Evolutionary conservation across 2,113 vertebrate genomes (phyloP), one percentile per base, ranked within the genome.

Genomic region (Scomber scombrus): DNA sequence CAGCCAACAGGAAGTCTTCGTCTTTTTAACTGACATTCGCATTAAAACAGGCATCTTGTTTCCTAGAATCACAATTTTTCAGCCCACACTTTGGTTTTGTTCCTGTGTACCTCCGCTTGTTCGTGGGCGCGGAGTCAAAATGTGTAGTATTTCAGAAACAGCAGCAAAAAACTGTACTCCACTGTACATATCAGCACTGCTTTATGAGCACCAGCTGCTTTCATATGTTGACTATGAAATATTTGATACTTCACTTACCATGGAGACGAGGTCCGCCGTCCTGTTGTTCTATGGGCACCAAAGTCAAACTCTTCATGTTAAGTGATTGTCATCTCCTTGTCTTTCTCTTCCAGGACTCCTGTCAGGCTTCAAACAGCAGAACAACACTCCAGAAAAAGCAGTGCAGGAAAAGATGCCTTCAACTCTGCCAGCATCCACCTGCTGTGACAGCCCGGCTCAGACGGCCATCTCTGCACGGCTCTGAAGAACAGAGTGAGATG

Each of bases 1-100:
- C 81, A 86, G 74, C 79, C 76, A 82, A 85, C 91, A 85, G 89
- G 88, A 91, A 92, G 88, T 73, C 49, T 74, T 58, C 43, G 19
- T 82, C 80, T 72, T 82, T 75, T 85, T 78, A 78, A 81, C 78
- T 83, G 73, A 73, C 61, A 55, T 40, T 50, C n/a, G 58, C 57
- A 63, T 71, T 58, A 71, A 81, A 88, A 79, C 75, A 50, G 61
- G 69, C 82, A 80, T 62, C 77, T 85, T 14, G 73, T 86, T 91
- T 91, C 91, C 85, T 83, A 51, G 86, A 89, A 89, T 81, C 82
- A 80, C 73, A 12, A 82, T 31, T 73, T 71, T 62, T 49, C 67
- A 77, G 56, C 85, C 81, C 76, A 82, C 84, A 34, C 62, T 62
- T 5, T 9, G 34, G 46, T 71, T 86, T 68, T 58, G 58, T 80